These are phyloP conservation scores for Oscheius sp. DNA, from an alignment of 2,888 invertebrate species.

Conservation along the genomic window DNA sequence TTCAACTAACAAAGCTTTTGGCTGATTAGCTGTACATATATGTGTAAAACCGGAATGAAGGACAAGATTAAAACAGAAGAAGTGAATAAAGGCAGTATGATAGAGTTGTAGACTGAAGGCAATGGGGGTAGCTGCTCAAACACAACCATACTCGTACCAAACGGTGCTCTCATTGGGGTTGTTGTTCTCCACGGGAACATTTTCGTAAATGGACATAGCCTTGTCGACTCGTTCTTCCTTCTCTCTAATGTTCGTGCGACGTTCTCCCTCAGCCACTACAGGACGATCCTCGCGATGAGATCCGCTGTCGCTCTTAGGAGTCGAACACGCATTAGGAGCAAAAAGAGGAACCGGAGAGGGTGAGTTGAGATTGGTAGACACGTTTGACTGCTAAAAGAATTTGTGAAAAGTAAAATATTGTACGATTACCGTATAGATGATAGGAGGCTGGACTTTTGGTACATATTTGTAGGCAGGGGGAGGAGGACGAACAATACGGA, in stretches of 20 bases:
- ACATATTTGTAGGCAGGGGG: conserved; percentile 48
- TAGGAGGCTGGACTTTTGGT: conserved; percentile 34
- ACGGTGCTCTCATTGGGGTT: conserved; percentile 54
- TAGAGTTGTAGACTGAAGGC: conserved; percentile 11
- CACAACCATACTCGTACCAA: conserved; percentile 65
- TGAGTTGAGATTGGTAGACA: neutral
- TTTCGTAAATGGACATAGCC: conserved; percentile 61
- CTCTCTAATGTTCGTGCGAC: conserved; percentile 47
- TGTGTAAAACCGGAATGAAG: conserved; percentile 26
- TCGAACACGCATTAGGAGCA: conserved; percentile 35
- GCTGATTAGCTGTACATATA: conserved; percentile 18
- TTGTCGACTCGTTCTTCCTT: conserved; percentile 60
- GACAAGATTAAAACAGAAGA: conserved; percentile 24
- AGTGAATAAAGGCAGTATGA: conserved; percentile 22
- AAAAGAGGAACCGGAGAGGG: conserved; percentile 26
- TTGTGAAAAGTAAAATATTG: too few species aligned
- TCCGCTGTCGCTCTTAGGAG: conserved; percentile 38
- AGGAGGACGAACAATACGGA: conserved; percentile 52
- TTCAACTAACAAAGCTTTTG: conserved; percentile 33
- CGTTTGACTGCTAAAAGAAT: conserved; percentile 11
- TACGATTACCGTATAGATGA: conserved; percentile 1
- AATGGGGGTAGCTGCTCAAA: conserved; percentile 39
- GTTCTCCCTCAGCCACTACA: conserved; percentile 58
- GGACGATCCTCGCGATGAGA: conserved; percentile 34
- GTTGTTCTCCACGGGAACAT: conserved; percentile 42